These are phyloP conservation scores for Dolichallabes microphthalmus DNA, from an alignment of 2,113 vertebrate species.

Conservation along the genomic window DNA sequence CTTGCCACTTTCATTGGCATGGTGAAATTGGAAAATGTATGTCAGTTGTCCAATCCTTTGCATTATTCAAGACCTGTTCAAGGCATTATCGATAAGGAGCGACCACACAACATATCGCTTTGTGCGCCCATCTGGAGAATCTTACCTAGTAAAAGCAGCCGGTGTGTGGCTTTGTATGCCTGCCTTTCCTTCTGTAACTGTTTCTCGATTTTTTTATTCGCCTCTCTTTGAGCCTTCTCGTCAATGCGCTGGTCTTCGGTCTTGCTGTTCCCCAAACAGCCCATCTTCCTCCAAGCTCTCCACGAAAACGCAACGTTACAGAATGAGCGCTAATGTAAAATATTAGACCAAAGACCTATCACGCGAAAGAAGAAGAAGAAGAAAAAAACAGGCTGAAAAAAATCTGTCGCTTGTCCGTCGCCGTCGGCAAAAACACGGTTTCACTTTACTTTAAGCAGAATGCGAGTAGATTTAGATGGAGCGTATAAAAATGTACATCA, in stretches of 20 bases:
- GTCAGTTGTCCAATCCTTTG: constrained; percentile 19
- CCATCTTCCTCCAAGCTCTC: constrained; percentile 70
- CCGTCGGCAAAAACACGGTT: constrained; percentile 35
- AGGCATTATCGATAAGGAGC: constrained; percentile 9
- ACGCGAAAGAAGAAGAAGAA: constrained; percentile 13
- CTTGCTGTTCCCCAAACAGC: constrained; percentile 90
- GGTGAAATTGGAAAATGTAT: constrained; percentile 28
- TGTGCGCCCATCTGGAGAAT: constrained; percentile 10
- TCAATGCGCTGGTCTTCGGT: constrained; percentile 87
- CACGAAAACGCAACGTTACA: constrained; percentile 12
- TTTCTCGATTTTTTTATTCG: constrained; percentile 92
- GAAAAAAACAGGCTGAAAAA: constrained; percentile 15
- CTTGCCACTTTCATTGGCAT: not conserved
- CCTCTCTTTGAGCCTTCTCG: constrained; percentile 86
- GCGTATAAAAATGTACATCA: constrained; percentile 46
- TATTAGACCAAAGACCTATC: constrained; percentile 29
- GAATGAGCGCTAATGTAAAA: constrained; percentile 21
- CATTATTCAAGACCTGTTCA: constrained; percentile 31
- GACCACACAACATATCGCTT: not conserved
- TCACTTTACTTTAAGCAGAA: constrained; percentile 36
- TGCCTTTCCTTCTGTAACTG: constrained; percentile 88
- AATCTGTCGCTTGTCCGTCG: constrained; percentile 51
- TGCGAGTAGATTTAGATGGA: constrained; percentile 34
- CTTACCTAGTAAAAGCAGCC: constrained; percentile 88
- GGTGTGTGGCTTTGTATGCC: constrained; percentile 87